Base-by-base conservation (phyloP, 2,797 vertebrate genomes). In the Acipenser transmontanus region DNA sequence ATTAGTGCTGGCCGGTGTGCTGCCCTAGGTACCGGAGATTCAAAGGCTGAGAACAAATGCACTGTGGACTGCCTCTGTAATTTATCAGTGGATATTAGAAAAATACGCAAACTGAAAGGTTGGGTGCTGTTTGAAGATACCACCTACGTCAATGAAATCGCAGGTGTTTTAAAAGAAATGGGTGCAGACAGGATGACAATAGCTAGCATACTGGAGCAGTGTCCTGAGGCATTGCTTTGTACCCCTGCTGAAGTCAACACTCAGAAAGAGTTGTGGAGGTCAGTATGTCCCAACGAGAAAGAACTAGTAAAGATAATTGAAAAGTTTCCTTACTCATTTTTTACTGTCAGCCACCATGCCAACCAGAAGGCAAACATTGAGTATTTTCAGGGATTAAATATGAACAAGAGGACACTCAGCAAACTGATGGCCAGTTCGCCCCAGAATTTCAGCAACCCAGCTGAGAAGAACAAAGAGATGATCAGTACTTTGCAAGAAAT, bases 251-350 rank as follows among this genome's bases (percentile, higher is more conserved):
- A 93, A 70, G 74, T 93, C 69, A 77, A 82, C 49, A 71, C 76
- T 64, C 93, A 97, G 73, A 89, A 72, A 72, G 82, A 89, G 47
- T 81, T 98, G 50, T 99, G 96, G 96, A 86, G 80, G 69, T 89
- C 86, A 0, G 86, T 98, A 59, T 98, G 95, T 72, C 81, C 85
- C 66, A 92, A 85, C 11, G 73, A 91, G 67, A 86, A 78, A 7
- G 88, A 94, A 10, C 76, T 99, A 62, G 76, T 96, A 64, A 82
- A 78, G 65, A 87, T 98, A 72, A 93, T 97, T 70, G 89, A 95
- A 76, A 94, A 89, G 68, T 98, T 97, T 77, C 97, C 95, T 6
- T 91, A 93, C 11, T 93, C 95, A 7, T 99, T 98, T 83, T 99
- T 98, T 78, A 87, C 85, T 6, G 77, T 82, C 47, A 73, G 85